These are phyloP conservation scores for Hydrophis major DNA, from an alignment of 2,797 vertebrate genomes.

Conservation along the genomic window DNA sequence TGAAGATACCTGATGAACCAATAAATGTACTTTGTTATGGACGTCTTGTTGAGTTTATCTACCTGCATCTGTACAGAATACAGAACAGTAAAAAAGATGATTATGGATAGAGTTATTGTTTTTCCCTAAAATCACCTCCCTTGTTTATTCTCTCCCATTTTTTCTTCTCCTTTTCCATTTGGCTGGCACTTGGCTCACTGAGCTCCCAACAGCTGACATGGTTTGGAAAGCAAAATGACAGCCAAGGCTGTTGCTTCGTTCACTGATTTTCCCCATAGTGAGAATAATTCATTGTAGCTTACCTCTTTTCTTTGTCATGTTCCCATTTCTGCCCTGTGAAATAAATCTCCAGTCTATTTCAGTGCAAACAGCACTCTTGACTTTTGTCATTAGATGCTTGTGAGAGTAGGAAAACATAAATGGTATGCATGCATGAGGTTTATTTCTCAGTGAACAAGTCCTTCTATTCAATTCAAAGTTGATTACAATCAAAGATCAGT, in stretches of 20 bases:
- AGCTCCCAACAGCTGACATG: background rate
- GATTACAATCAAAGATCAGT: background rate
- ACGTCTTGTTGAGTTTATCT: too few relatives aligned
- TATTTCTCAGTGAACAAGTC: background rate
- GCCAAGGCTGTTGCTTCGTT: background rate
- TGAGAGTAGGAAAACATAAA: background rate
- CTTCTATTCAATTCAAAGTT: background rate
- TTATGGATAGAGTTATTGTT: background rate
- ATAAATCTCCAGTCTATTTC: background rate
- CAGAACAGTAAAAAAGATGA: too few relatives aligned
- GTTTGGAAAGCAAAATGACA: background rate
- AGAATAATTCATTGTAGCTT: too few relatives aligned
- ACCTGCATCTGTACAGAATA: too few relatives aligned
- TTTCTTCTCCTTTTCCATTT: background rate
- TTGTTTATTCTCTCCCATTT: background rate
- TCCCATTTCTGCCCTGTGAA: background rate
- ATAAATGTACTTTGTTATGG: too few relatives aligned
- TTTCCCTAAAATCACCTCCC: background rate
- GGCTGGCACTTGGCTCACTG: background rate
- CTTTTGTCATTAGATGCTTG: background rate
- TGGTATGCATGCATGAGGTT: background rate
- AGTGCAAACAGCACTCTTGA: background rate
- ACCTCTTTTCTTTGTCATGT: background rate
- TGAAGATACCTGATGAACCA: too few relatives aligned
- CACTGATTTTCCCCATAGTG: background rate